Percentiles rank a stretch among this genome's conserved stretches.
Conservation (phyloP, 2,797 vertebrate species). For the Myotis planiceps region DNA sequence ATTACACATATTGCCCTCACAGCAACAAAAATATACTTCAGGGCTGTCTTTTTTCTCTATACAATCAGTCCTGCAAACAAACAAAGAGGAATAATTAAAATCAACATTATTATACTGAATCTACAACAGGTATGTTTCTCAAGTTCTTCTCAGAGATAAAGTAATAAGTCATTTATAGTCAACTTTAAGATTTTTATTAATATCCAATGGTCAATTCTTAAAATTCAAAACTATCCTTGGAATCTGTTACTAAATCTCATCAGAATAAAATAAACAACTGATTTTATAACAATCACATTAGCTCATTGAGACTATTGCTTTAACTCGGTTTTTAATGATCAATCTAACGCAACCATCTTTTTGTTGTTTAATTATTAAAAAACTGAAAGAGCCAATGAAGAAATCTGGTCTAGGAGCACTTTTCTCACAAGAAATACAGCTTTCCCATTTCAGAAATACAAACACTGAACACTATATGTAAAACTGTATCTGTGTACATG, state of each 20-base stretch:
- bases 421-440: constrained; percentile 1
- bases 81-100: constrained; percentile 24
- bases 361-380: constrained; percentile 51
- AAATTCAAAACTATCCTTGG: constrained; percentile 26
- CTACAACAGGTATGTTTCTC: background rate
- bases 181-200: constrained; percentile 34
- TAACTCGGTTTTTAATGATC: constrained; percentile 41
- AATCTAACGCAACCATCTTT: constrained; percentile 38
- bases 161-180: constrained; percentile 14
- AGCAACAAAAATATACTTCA: constrained; percentile 98
- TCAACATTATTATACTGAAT: constrained; percentile 8
- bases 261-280: background rate
- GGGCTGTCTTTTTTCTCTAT: constrained; percentile 96
- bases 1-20: constrained; percentile 97
- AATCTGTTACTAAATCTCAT: constrained; percentile 52
- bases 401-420: background rate
- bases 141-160: constrained; percentile 51
- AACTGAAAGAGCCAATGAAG: constrained; percentile 31
- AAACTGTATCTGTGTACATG: background rate
- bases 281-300: constrained; percentile 23
- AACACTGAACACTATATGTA: constrained; percentile 27
- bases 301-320: background rate
- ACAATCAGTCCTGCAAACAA: constrained; percentile 91
- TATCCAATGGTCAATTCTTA: constrained; percentile 18
- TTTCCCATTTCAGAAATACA: constrained; percentile 27